These are phyloP conservation scores for Perizoma affinitatum DNA, from an alignment of 2,888 invertebrate species.

Conservation along the genomic window DNA sequence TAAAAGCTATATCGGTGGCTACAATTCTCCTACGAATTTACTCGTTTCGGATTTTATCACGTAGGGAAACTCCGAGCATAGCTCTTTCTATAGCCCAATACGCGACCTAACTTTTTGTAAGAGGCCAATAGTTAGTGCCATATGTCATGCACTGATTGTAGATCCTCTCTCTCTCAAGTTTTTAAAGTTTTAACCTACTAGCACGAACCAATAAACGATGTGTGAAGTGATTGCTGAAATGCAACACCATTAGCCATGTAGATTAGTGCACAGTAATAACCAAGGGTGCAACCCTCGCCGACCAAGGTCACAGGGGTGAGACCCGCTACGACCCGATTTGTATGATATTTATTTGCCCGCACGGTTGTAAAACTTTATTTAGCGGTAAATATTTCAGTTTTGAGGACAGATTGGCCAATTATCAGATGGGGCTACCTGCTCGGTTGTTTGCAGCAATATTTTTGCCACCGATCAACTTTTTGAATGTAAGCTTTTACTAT, in stretches of 20 bases:
- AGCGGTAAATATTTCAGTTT: slow-evolving; percentile 18
- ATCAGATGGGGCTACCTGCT: not conserved
- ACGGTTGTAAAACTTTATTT: slow-evolving; percentile 30
- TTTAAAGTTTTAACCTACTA: not conserved
- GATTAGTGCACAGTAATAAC: slow-evolving; percentile 31
- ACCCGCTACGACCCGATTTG: slow-evolving; percentile 25
- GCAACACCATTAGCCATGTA: slow-evolving; percentile 34
- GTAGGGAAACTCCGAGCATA: too few relatives aligned
- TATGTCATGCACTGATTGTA: too few relatives aligned
- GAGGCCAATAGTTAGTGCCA: too few relatives aligned
- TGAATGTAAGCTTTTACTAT: too few relatives aligned
- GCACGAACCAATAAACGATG: slow-evolving; percentile 1
- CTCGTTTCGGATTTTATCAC: too few relatives aligned
- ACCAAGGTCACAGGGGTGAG: slow-evolving; percentile 42
- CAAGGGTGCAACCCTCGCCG: slow-evolving; percentile 38
- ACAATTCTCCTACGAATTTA: too few relatives aligned
- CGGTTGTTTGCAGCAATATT: too few relatives aligned
- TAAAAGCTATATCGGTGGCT: too few relatives aligned
- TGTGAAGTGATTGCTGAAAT: slow-evolving; percentile 27
- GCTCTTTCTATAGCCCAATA: too few relatives aligned
- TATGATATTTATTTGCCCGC: slow-evolving; percentile 32
- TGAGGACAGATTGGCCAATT: slow-evolving; percentile 22
- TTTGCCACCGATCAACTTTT: too few relatives aligned
- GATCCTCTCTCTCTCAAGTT: too few relatives aligned
- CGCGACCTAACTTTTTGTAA: too few relatives aligned